Base-by-base conservation (phyloP, 92 coral and sea anemone species). In the Porites rus region DNA sequence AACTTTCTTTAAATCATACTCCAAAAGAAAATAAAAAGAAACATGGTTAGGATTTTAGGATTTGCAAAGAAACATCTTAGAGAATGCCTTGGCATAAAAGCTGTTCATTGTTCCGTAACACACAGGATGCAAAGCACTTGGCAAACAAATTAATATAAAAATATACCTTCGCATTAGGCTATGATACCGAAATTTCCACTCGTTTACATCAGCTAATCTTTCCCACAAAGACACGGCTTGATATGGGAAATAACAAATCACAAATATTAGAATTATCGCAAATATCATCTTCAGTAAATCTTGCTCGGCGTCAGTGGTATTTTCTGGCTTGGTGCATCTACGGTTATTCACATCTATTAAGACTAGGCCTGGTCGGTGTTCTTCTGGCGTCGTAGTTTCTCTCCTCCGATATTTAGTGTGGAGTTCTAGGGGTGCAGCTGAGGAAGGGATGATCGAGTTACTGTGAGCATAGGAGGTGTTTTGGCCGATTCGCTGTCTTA, bases 21-120 rank as follows among this genome's bases (percentile, higher is more conserved):
- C 43, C 43, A 31, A 31, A 31, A 31, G 43, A 31, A 31, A 31
- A 4, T 31, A 31, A 31, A 31, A 31, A 2, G 43, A 31, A 31
- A 31, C 43, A 31, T 31, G 43, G 43, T 22, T 24, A 13, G 14
- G 14, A 56, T 51, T 52, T 31, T 50, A 28, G n/a, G 43, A 60
- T 59, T 67, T 71, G 19, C 92, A 91, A 4, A 87, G 69, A 7
- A 91, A 53, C n/a, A 91, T 68, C 56, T 69, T 84, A 8, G 92
- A 78, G 79, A 91, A 91, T 19, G 85, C 89, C 86, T 74, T 87
- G 19, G 91, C 94, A 79, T 83, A 91, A 53, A 91, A 91, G 53
- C 46, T 83, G 79, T 78, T 91, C 92, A 91, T 91, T 22, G 94
- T 91, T 14, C 91, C 94, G 38, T 91, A 91, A 85, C 91, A 88